Percentiles rank a stretch among this genome's conserved stretches.
Evolutionary conservation across 1,140 invertebrate genomes (phyloP).

Genomic region (Venustaconcha ellipsiformis): DNA sequence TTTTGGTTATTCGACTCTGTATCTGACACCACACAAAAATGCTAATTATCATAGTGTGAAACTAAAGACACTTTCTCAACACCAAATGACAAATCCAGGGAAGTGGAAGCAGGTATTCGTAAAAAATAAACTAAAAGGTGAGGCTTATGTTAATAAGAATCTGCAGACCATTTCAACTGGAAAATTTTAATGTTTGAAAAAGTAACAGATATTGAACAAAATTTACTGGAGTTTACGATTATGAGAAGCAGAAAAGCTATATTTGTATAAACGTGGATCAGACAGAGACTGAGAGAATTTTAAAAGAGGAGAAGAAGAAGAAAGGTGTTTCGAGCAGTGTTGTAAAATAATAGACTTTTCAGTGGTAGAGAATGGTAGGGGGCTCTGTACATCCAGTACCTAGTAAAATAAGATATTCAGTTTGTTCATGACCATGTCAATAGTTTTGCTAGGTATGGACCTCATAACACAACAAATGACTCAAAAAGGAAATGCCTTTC

Average conservation of each 20-base stretch:
- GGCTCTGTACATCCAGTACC: neutral
- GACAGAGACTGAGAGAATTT: slow-evolving; percentile 10
- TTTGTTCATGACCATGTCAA: too few relatives aligned
- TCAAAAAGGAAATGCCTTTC: slow-evolving; percentile 29
- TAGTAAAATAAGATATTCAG: too few relatives aligned
- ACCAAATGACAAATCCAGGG: slow-evolving; percentile 1
- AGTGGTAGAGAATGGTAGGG: slow-evolving; percentile 23
- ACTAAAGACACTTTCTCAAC: neutral
- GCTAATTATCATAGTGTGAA: slow-evolving; percentile 1
- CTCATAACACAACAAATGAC: slow-evolving; percentile 34
- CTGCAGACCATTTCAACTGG: slow-evolving; percentile 13
- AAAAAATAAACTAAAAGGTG: slow-evolving; percentile 10
- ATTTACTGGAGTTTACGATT: neutral
- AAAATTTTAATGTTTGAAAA: slow-evolving; percentile 27
- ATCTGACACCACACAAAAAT: slow-evolving; percentile 7
- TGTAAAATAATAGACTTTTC: slow-evolving; percentile 10
- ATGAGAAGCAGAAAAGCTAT: slow-evolving; percentile 14
- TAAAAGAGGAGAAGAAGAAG: neutral
- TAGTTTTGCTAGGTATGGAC: slow-evolving; percentile 27
- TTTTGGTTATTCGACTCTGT: too few relatives aligned
- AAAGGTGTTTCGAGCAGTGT: slow-evolving; percentile 12
- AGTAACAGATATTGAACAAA: slow-evolving; percentile 25
- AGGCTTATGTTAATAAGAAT: slow-evolving; percentile 4
- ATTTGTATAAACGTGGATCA: slow-evolving; percentile 20
- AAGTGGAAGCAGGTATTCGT: slow-evolving; percentile 22